phyloP scores from a whole-genome alignment of 2,797 vertebrate species.

The Typhlichthys subterraneus region DNA sequence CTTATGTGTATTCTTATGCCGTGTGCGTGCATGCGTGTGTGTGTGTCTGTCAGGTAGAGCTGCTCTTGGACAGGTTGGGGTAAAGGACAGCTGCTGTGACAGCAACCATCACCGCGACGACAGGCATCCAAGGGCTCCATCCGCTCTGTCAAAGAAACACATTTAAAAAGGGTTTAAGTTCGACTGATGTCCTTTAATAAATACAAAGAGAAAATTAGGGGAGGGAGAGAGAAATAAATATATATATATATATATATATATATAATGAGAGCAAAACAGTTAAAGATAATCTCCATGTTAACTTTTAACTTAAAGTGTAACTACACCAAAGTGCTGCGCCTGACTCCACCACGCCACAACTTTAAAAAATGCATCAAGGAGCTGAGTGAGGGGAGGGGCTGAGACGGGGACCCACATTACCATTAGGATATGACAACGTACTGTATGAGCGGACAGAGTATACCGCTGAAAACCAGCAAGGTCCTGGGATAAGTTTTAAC shows the following conservation, averaged over 20 bases:
- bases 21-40: constrained; percentile 19
- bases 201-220: background rate
- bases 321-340: no score
- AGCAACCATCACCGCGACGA: constrained; percentile 94
- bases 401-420: no score
- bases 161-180: background rate
- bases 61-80: constrained; percentile 93
- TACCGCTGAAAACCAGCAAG: no score
- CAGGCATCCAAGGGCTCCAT: constrained; percentile 96
- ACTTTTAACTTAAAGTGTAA: no score
- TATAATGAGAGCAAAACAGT: background rate
- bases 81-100: constrained; percentile 95
- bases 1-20: constrained; percentile 77
- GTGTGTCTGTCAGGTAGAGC: constrained; percentile 84
- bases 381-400: no score
- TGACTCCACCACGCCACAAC: no score
- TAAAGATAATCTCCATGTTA: no score
- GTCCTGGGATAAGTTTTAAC: no score
- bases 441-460: no score
- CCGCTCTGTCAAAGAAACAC: constrained; percentile 82
- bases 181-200: constrained; percentile 28
- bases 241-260: background rate
- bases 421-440: no score
- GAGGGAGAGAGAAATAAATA: constrained; percentile 1
- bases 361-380: no score